Conservation (phyloP, 2,797 vertebrate species). For the Muscicapa comitata region DNA sequence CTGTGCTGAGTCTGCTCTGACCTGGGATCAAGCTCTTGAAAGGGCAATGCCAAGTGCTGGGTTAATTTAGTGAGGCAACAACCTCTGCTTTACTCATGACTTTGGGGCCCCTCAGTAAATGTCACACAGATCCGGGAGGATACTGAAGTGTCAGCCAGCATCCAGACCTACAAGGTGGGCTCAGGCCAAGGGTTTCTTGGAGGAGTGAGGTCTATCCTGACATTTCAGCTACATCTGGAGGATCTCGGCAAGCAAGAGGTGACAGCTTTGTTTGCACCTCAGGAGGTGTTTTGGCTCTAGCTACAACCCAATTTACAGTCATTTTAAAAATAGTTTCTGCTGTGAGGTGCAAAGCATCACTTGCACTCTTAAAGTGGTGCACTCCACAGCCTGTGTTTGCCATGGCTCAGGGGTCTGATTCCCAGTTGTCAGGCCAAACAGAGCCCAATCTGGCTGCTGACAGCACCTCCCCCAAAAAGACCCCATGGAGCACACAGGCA, state of each 20-base stretch:
- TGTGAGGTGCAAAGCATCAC: neutral
- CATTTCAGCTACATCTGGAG: neutral
- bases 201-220: neutral
- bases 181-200: neutral
- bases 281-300: neutral
- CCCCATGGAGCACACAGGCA: neutral
- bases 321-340: neutral
- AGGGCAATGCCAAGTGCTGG: neutral
- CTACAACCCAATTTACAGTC: neutral
- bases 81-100: neutral
- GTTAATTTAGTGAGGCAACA: neutral
- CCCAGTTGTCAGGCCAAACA: accelerated
- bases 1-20: neutral
- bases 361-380: no score
- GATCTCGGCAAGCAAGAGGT: neutral
- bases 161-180: no score
- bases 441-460: neutral
- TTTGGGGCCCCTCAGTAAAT: no score
- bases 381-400: neutral
- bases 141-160: accelerated
- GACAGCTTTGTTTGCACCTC: neutral
- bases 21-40: neutral
- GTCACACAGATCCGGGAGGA: neutral
- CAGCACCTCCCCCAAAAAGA: neutral
- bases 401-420: neutral